Percentiles rank a stretch among this genome's conserved stretches.
These are phyloP conservation scores for Equus quagga DNA, from an alignment of 2,113 vertebrate species.

Conservation along the genomic window DNA sequence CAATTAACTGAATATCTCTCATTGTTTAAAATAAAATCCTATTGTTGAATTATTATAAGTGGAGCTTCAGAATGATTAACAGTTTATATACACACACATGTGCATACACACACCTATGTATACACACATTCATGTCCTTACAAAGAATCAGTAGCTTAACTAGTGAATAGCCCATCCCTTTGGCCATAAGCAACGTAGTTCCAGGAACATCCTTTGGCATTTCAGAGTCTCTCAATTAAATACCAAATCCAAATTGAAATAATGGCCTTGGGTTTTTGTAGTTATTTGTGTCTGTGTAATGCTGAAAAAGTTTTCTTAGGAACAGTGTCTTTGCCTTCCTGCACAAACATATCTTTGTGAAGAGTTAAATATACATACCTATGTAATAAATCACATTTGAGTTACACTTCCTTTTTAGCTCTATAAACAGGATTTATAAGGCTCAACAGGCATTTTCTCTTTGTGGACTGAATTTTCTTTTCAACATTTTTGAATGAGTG, in stretches of 20 bases:
- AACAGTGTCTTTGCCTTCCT: background rate
- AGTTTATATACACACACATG: background rate
- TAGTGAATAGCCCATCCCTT: background rate
- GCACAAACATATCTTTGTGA: constrained; percentile 2
- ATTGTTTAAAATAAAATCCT: background rate
- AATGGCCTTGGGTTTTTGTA: background rate
- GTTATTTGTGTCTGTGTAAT: background rate
- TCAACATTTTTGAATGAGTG: constrained; percentile 50
- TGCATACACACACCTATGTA: background rate
- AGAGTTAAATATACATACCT: background rate
- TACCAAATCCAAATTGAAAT: background rate
- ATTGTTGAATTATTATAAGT: background rate
- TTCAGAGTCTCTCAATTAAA: background rate
- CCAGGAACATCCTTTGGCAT: background rate
- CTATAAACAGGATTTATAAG: constrained; percentile 60
- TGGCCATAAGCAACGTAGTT: background rate
- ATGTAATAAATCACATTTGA: constrained; percentile 59
- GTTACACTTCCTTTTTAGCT: constrained; percentile 40
- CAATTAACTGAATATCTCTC: background rate
- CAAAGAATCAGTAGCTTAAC: background rate
- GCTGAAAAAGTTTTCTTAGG: background rate
- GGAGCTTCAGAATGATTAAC: background rate
- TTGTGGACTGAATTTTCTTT: constrained; percentile 58
- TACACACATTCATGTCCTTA: background rate
- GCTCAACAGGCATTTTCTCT: constrained; percentile 42